These are phyloP conservation scores for Gadus chalcogrammus DNA, from an alignment of 2,113 vertebrate genomes.

Conservation along the genomic window DNA sequence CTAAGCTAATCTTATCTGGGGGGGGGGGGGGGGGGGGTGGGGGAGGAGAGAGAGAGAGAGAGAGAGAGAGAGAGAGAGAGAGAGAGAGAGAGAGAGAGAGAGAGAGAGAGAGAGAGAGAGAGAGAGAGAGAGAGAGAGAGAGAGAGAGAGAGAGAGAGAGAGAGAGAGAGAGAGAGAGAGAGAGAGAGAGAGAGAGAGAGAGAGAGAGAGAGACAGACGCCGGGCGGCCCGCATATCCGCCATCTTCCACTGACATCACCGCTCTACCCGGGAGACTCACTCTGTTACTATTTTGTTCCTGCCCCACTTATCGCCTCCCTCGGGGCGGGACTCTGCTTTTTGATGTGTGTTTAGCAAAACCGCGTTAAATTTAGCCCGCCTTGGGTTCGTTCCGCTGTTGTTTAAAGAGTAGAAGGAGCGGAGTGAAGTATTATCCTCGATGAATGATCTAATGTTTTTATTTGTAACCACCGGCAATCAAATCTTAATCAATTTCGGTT, in stretches of 20 bases:
- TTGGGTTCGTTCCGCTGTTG: not conserved
- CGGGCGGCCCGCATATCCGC: slow-evolving; percentile 35
- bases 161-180: too few species aligned
- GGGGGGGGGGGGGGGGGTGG: too few species aligned
- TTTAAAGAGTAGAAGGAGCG: not conserved
- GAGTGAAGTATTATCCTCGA: not conserved
- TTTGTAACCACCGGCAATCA: not conserved
- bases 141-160: too few species aligned
- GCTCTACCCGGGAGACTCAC: slow-evolving; percentile 5
- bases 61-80: too few species aligned
- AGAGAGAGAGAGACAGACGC: too few species aligned
- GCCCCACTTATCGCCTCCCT: not conserved
- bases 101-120: too few species aligned
- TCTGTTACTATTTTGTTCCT: slow-evolving; percentile 15
- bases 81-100: too few species aligned
- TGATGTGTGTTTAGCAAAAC: not conserved
- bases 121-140: too few species aligned
- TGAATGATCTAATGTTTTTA: not conserved
- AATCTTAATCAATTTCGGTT: not conserved
- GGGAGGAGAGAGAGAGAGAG: slow-evolving; percentile 2
- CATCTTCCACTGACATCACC: slow-evolving; percentile 53
- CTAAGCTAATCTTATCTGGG: slow-evolving; percentile 51
- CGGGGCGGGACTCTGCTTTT: not conserved
- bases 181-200: too few species aligned
- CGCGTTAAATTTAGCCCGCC: not conserved